Percentiles rank a stretch among this genome's conserved stretches.
phyloP scores from a whole-genome alignment of 2,113 vertebrate genomes.

The Amblyopsis rosae region DNA sequence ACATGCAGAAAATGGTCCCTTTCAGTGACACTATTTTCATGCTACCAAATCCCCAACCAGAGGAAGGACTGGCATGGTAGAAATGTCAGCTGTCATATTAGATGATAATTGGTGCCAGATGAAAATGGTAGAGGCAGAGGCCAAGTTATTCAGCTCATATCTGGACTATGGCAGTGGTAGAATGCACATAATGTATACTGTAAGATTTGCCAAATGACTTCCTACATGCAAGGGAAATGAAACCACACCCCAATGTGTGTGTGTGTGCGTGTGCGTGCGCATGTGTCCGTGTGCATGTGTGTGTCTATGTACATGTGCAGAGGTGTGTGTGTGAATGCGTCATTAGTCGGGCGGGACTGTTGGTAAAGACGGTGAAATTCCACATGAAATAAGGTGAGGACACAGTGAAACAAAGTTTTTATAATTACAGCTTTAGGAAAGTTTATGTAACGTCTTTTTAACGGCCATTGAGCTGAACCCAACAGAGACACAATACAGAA shows the following conservation, averaged over 20 bases:
- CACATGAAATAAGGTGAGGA: too few species aligned
- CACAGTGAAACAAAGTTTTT: too few species aligned
- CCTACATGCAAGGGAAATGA: conserved; percentile 8
- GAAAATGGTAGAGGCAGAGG: conserved; percentile 35
- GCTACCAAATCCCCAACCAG: conserved; percentile 44
- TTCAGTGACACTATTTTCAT: conserved; percentile 45
- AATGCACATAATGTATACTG: conserved; percentile 24
- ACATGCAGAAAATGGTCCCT: conserved; percentile 30
- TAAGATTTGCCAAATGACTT: conserved; percentile 35
- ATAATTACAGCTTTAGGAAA: too few species aligned
- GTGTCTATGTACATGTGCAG: not conserved
- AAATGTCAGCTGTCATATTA: conserved; percentile 70
- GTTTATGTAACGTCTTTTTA: conserved; percentile 41
- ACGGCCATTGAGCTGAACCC: conserved; percentile 18
- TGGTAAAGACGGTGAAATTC: not conserved
- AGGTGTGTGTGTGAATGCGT: not conserved
- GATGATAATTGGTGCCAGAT: conserved; percentile 55
- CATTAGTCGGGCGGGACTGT: not conserved
- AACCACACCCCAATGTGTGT: conserved; percentile 4
- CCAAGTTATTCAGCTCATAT: conserved; percentile 44
- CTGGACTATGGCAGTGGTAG: conserved; percentile 29
- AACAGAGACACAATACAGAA: conserved; percentile 11
- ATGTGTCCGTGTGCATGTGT: conserved; percentile 11
- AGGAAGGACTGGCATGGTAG: conserved; percentile 23
- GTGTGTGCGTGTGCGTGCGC: conserved; percentile 1